Percentiles rank a stretch among this genome's conserved stretches.
Evolutionary conservation across 2,888 invertebrate species (phyloP).

Genomic region (Oligia fasciuncula): DNA sequence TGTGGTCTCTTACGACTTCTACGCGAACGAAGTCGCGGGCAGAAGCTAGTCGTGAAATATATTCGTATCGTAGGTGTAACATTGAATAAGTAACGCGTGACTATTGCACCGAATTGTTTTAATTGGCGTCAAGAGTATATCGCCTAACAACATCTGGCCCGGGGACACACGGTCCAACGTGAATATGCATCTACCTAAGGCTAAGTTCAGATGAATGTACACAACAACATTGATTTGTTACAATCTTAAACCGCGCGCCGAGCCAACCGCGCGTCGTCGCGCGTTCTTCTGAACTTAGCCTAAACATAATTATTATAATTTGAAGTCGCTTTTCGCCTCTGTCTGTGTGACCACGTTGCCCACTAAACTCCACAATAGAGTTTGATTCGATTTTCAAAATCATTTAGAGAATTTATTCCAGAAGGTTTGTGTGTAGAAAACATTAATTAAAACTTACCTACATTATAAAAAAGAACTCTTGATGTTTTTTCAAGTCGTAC

Average conservation of each 20-base stretch:
- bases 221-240: no score
- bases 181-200: not conserved
- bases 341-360: not conserved
- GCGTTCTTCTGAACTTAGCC: no score
- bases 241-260: no score
- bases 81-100: slow-evolving; percentile 39
- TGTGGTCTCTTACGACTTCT: not conserved
- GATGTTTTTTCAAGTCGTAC: not conserved
- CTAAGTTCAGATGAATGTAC: no score
- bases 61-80: slow-evolving; percentile 8
- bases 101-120: slow-evolving; percentile 72
- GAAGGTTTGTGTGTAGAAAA: not conserved
- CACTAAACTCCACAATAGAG: not conserved
- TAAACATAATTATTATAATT: not conserved
- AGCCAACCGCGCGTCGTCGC: no score
- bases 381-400: not conserved
- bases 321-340: not conserved
- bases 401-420: not conserved
- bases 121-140: slow-evolving; percentile 77
- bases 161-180: slow-evolving; percentile 6
- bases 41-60: not conserved
- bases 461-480: not conserved
- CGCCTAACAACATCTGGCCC: slow-evolving; percentile 62
- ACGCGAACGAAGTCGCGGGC: not conserved
- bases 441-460: not conserved